Evolutionary conservation across 2,113 vertebrate species (phyloP).

Genomic region (Malurus elegans): DNA sequence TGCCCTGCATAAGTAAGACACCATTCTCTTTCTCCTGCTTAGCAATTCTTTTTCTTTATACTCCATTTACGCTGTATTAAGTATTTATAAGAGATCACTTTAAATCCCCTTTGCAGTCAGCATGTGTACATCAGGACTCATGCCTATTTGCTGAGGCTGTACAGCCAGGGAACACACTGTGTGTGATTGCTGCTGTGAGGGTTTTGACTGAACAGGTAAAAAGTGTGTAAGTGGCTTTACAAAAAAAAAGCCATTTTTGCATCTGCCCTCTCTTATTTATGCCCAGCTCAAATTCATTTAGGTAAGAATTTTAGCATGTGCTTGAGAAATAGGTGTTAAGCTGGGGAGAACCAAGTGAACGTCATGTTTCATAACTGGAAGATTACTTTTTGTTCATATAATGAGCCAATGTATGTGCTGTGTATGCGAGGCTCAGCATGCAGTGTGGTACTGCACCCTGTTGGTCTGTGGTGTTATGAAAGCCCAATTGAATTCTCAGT

Average conservation of each 20-base stretch:
- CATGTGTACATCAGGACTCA: background rate
- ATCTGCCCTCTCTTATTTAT: background rate
- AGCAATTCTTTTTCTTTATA: background rate
- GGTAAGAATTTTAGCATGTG: background rate
- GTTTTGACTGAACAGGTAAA: background rate
- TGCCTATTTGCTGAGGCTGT: background rate
- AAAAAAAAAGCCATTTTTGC: background rate
- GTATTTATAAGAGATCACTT: constrained; percentile 21
- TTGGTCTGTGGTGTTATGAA: background rate
- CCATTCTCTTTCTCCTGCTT: background rate
- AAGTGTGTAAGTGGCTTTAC: background rate
- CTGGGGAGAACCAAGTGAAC: background rate
- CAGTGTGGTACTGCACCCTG: constrained; percentile 70
- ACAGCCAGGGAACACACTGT: background rate
- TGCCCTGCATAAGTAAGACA: background rate
- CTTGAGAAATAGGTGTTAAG: background rate
- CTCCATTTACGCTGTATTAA: background rate
- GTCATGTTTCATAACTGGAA: background rate
- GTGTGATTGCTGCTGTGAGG: background rate
- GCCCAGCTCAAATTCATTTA: constrained; percentile 8
- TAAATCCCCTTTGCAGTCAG: constrained; percentile 14
- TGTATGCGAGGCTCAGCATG: background rate
- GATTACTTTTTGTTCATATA: background rate
- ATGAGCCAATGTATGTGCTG: background rate
- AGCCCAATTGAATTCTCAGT: background rate